Base-by-base conservation (phyloP, 64 coral and sea anemone species). In the Platygyra sinensis region DNA sequence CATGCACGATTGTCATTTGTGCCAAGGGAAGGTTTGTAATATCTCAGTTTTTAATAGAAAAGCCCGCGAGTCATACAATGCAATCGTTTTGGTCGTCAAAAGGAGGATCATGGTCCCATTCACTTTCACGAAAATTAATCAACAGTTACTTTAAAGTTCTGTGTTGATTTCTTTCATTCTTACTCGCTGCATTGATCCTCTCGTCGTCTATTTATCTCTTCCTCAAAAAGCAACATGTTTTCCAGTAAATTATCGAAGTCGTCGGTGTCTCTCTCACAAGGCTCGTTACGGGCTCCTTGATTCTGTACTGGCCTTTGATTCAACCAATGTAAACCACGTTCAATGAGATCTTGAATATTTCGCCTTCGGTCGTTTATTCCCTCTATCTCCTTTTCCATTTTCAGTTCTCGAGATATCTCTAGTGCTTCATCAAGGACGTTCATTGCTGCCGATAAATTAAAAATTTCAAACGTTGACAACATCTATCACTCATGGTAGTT, bases 281-380 rank as follows among this genome's bases (percentile, higher is more conserved):
- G 79, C 3, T 46, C 42, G 13, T 24, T 62, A 8, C 29, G 16
- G 0, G 29, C 6, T 8, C 6, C 15, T 3, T 28, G 29, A 2
- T 38, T 19, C 32, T 33, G 73, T 0, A 17, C 30, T 5, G 73
- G 73, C 36, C 73, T 31, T 42, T 33, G 30, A 38, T 39, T 39
- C 27, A 25, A 17, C 28, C n/a, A 31, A 46, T 7, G 42, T 19
- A 82, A 82, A 11, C 79, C 79, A 22, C 29, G 14, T 8, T 14
- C 17, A 82, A 22, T 22, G 9, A 82, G 57, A 31, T 5, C 30
- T 82, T 82, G 14, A 62, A 90, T 69, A 4, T 78, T 67, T 19
- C 18, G 42, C 62, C 36, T 79, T 57, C 88, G 62, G 60, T 90
- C 88, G 11, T 67, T 24, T 51, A 90, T 90, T 24, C 88, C 88